Evolutionary conservation across 2,888 invertebrate genomes (phyloP), one percentile per base, ranked within the genome.

Genomic region (Andricus quercusramuli): DNA sequence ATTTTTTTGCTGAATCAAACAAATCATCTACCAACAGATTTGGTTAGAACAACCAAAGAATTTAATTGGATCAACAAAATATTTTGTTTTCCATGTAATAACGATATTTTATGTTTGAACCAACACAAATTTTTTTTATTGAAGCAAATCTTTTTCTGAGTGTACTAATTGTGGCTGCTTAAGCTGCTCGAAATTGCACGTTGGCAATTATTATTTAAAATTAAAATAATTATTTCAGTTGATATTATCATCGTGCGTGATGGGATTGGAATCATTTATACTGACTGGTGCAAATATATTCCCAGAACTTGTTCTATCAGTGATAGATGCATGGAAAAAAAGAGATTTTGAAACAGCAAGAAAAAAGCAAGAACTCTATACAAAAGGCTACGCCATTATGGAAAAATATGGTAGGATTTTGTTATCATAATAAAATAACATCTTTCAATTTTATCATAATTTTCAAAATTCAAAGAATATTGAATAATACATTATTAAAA

Each of bases 221-320:
- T 32, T 20, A 51, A 79, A 56, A 80, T 20, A 64, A 17, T 17
- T 64, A 29, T 92, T 92, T 68, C 87, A 96, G 96, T 92, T 96
- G 41, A 90, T 96, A 80, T 94, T 95, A 0, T 95, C 95, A 62
- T 96, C 95, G 0, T 94, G 95, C 29, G 92, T 95, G 0, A 90
- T 96, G 11, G 97, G 97, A 64, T 95, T 96, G 86, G 95, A 95
- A 87, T 96, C 96, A 6, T 94, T 95, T 51, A 96, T 97, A 83
- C 95, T 96, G 62, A 96, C 96, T 0, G 94, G 95, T 2, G 94
- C 95, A 82, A 97, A 96, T 89, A 93, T 97, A 84, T 94, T 95
- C 87, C 96, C 96, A 2, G 93, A 94, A 83, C 89, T 94, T 37
- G 94, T 94, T 17, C 91, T 94, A 15, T 92, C 94, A 77, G 95